phyloP scores from a whole-genome alignment of 2,113 vertebrate species.

The Barnardius zonarius region DNA sequence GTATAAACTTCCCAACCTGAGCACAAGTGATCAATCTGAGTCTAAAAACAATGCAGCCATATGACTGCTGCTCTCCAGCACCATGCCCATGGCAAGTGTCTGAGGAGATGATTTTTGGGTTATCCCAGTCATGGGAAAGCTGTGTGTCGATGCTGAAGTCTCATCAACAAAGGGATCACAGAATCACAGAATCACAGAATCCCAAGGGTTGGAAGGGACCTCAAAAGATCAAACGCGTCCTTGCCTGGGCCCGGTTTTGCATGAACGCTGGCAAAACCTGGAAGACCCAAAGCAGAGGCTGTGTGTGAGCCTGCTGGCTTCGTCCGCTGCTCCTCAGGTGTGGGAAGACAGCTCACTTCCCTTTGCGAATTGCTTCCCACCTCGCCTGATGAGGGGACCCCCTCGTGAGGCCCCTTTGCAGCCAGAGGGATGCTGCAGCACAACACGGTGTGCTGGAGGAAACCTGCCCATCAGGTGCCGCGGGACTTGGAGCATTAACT shows the following conservation, averaged over 20 bases:
- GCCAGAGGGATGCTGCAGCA: rapidly evolving
- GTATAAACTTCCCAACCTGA: background rate
- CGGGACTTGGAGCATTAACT: background rate
- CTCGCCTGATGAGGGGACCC: background rate
- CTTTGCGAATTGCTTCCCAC: background rate
- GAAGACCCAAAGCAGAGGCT: background rate
- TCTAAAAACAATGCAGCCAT: background rate
- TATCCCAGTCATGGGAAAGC: background rate
- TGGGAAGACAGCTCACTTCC: background rate
- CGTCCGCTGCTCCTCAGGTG: rapidly evolving
- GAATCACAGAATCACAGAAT: no score
- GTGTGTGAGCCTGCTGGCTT: background rate
- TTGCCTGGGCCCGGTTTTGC: rapidly evolving
- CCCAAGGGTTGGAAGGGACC: no score
- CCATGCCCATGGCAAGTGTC: rapidly evolving
- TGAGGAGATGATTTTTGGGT: background rate
- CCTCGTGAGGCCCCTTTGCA: no score
- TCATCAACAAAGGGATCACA: background rate
- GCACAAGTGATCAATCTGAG: background rate
- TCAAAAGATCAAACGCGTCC: rapidly evolving
- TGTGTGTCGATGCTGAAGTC: background rate
- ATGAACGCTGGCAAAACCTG: background rate
- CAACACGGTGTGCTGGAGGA: background rate
- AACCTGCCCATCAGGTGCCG: rapidly evolving
- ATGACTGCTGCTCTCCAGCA: background rate